phyloP scores from a whole-genome alignment of 2,888 invertebrate genomes.

The Heterodera filipjevi region DNA sequence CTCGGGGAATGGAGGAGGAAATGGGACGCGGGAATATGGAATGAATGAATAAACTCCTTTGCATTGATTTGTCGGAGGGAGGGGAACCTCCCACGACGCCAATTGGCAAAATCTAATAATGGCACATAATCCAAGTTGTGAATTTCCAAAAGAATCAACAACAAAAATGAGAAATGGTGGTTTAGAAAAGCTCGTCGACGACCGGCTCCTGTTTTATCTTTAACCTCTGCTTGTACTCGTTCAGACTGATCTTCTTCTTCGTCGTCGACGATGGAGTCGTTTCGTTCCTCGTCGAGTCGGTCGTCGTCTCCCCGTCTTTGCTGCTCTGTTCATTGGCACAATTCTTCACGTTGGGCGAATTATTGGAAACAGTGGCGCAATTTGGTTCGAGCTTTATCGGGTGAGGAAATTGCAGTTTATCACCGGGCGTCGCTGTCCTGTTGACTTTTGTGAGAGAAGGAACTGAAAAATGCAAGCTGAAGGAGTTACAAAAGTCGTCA shows the following conservation, averaged over 20 bases:
- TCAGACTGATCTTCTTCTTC: slow-evolving; percentile 28
- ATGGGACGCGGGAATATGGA: not conserved
- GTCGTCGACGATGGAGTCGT: not conserved
- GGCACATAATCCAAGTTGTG: slow-evolving; percentile 2
- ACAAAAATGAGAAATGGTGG: slow-evolving; percentile 3
- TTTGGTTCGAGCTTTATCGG: not conserved
- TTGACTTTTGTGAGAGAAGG: not conserved
- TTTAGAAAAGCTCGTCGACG: slow-evolving; percentile 10
- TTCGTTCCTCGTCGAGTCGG: slow-evolving; percentile 1
- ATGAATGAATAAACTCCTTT: not conserved
- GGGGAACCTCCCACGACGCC: not conserved
- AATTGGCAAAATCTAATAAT: slow-evolving; percentile 10
- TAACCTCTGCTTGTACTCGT: slow-evolving; percentile 23
- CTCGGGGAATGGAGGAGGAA: not conserved
- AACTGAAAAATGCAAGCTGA: too few relatives aligned
- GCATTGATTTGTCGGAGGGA: not conserved
- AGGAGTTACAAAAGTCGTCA: too few relatives aligned
- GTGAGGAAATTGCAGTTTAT: slow-evolving; percentile 7
- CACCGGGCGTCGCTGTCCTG: slow-evolving; percentile 9
- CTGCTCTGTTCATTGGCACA: not conserved
- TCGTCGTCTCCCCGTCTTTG: not conserved
- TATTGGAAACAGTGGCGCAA: slow-evolving; percentile 1
- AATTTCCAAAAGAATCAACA: slow-evolving; percentile 7
- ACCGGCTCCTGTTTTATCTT: slow-evolving; percentile 4
- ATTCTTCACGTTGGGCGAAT: not conserved